phyloP scores from a whole-genome alignment of 2,888 invertebrate genomes.

The Catocala nupta region DNA sequence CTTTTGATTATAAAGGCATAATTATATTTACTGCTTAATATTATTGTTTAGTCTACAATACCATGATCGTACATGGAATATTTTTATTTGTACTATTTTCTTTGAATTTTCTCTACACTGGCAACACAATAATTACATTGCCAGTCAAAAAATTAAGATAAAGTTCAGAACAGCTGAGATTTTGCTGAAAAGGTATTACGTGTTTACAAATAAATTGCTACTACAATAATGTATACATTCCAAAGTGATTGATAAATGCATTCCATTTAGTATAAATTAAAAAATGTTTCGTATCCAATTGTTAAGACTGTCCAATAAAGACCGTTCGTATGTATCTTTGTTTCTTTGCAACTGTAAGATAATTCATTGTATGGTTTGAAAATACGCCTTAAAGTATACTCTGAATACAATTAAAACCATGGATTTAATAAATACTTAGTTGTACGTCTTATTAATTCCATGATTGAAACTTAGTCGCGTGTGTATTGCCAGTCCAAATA shows the following conservation, averaged over 20 bases:
- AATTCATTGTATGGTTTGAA: constrained; percentile 22
- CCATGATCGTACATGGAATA: constrained; percentile 8
- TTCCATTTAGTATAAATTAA: constrained; percentile 28
- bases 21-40: constrained; percentile 42
- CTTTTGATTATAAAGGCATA: constrained; percentile 40
- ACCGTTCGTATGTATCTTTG: constrained; percentile 3
- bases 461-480: constrained; percentile 28
- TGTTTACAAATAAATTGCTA: constrained; percentile 22
- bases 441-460: too few species aligned
- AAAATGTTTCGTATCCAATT: constrained; percentile 22
- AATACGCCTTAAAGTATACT: not conserved
- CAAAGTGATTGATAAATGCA: constrained; percentile 34
- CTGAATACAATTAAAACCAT: too few species aligned
- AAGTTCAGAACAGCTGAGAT: not conserved
- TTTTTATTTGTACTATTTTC: constrained; percentile 21
- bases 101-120: constrained; percentile 12
- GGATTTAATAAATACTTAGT: too few species aligned
- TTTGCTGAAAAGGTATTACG: constrained; percentile 15
- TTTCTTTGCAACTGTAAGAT: constrained; percentile 25
- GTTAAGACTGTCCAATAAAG: constrained; percentile 33
- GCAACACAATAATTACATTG: constrained; percentile 10
- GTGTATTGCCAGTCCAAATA: constrained; percentile 51
- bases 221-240: constrained; percentile 32
- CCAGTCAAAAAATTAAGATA: constrained; percentile 9
- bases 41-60: constrained; percentile 29